phyloP scores from a whole-genome alignment of 2,113 vertebrate genomes.

The Ivindomyrus marchei region DNA sequence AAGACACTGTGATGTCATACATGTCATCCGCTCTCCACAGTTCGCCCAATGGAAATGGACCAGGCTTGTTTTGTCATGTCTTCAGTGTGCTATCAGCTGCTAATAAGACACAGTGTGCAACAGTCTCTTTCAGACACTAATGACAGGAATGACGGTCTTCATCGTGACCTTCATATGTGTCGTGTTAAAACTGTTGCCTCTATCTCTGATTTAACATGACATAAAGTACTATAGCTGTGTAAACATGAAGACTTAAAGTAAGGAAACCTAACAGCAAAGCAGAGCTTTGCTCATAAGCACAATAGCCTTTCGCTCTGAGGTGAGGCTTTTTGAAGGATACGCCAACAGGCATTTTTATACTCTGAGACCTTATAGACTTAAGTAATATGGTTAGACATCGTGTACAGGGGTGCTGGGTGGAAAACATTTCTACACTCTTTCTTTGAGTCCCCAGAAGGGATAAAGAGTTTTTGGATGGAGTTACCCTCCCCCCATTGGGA shows the following conservation, averaged over 20 bases:
- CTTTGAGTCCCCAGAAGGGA: not conserved
- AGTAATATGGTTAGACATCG: not conserved
- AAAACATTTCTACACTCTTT: not conserved
- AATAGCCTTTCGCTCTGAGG: not conserved
- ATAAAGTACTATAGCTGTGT: not conserved
- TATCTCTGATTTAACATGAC: not conserved
- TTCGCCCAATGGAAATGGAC: not conserved
- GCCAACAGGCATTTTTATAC: not conserved
- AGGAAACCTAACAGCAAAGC: not conserved
- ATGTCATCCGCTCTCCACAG: not conserved
- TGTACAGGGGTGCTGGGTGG: not conserved
- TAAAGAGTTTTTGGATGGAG: not conserved
- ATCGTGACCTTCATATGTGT: not conserved
- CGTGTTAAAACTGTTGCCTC: not conserved
- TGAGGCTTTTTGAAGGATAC: not conserved
- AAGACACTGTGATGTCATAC: not conserved
- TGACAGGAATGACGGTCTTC: not conserved
- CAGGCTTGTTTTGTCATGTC: slow-evolving; percentile 1
- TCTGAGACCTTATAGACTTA: not conserved
- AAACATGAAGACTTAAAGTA: not conserved
- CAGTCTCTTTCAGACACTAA: not conserved
- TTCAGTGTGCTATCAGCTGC: not conserved
- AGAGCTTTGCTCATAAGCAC: not conserved
- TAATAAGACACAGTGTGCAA: not conserved
- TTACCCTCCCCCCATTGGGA: not conserved